Conservation (phyloP, 1,140 invertebrate genomes). For the Drosophila lini region DNA sequence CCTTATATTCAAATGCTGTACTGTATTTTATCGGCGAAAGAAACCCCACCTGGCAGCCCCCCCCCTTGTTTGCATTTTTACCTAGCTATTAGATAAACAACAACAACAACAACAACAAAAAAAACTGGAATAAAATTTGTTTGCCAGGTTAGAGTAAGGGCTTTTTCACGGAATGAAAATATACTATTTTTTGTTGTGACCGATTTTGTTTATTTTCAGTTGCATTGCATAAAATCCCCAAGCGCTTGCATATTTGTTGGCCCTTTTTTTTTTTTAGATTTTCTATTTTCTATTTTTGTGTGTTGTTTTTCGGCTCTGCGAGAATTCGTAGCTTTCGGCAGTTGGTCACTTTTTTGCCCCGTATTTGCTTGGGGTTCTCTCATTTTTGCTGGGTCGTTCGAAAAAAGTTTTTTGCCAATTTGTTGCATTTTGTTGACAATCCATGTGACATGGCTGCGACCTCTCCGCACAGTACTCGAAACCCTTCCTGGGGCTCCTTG, state of each 20-base stretch:
- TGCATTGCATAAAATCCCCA: slow-evolving; percentile 69
- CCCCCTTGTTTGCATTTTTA: slow-evolving; percentile 69
- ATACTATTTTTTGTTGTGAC: slow-evolving; percentile 11
- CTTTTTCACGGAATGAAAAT: slow-evolving; percentile 28
- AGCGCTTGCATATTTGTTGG: slow-evolving; percentile 64
- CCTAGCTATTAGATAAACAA: slow-evolving; percentile 69
- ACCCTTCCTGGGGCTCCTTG: slow-evolving; percentile 24
- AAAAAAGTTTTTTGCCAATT: slow-evolving; percentile 76
- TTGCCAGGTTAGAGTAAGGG: slow-evolving; percentile 46
- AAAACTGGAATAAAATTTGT: slow-evolving; percentile 55
- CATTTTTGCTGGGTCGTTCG: slow-evolving; percentile 74
- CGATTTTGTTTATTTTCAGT: slow-evolving; percentile 54
- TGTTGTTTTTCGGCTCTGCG: slow-evolving; percentile 22
- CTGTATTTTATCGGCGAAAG: slow-evolving; percentile 9
- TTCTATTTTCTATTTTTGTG: slow-evolving; percentile 33
- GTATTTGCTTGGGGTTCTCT: slow-evolving; percentile 69
- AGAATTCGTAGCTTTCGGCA: slow-evolving; percentile 50
- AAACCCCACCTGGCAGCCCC: slow-evolving; percentile 1
- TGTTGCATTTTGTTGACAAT: slow-evolving; percentile 78
- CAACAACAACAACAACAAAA: too few relatives aligned
- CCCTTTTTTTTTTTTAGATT: slow-evolving; percentile 11
- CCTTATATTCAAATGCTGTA: background rate
- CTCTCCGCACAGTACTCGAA: slow-evolving; percentile 4
- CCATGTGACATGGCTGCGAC: slow-evolving; percentile 64
- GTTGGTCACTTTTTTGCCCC: slow-evolving; percentile 53